Conservation (phyloP, 2,888 invertebrate genomes). For the Melangyna quadrimaculata region DNA sequence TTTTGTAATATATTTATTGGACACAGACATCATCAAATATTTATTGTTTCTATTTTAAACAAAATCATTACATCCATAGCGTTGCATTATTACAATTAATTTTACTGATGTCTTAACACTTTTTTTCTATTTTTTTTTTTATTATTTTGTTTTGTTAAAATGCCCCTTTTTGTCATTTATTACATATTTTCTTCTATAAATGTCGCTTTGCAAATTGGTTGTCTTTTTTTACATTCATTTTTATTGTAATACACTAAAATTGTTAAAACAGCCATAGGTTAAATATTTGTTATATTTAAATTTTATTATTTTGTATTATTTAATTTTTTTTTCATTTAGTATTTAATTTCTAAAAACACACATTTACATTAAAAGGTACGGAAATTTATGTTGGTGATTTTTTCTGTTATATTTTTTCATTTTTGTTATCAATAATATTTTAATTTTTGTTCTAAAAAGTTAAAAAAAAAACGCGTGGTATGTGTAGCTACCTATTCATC, state of each 20-base stretch:
- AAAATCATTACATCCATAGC: conserved; percentile 28
- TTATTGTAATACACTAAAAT: conserved; percentile 64
- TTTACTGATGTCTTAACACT: not conserved
- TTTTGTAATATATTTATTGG: conserved; percentile 61
- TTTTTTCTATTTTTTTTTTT: conserved; percentile 21
- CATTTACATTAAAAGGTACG: conserved; percentile 71
- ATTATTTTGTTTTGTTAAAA: conserved; percentile 17
- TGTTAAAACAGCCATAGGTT: conserved; percentile 72
- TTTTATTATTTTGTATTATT: conserved; percentile 32
- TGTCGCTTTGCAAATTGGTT: conserved; percentile 16
- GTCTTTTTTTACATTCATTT: conserved; percentile 31
- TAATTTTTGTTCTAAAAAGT: conserved; percentile 1
- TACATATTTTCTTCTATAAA: conserved; percentile 44
- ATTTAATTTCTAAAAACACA: conserved; percentile 65
- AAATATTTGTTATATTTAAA: conserved; percentile 54
- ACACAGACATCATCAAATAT: conserved; percentile 68
- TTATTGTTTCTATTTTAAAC: conserved; percentile 20
- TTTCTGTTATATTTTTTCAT: not conserved
- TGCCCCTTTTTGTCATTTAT: conserved; percentile 23
- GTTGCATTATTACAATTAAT: conserved; percentile 8
- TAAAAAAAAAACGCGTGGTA: conserved; percentile 28
- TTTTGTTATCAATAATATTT: not conserved
- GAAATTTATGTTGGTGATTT: conserved; percentile 65
- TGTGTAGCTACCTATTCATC: conserved; percentile 23
- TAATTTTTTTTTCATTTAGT: conserved; percentile 8